Evolutionary conservation across 2,797 vertebrate genomes (phyloP), one percentile per base, ranked within the genome.

Genomic region (Delichon dasypus): DNA sequence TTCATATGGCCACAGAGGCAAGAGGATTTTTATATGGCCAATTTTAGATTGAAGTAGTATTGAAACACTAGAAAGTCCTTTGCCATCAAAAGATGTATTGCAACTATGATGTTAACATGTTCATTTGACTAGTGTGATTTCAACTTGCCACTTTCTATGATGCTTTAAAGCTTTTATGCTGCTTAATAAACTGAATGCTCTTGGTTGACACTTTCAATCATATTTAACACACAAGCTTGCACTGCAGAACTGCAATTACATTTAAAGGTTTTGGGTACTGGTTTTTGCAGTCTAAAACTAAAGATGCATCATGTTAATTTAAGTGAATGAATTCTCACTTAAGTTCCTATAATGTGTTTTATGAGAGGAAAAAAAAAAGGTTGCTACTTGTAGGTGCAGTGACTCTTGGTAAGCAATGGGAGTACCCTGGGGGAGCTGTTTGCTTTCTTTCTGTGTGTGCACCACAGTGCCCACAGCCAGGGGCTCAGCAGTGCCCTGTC

Each of bases 401-500:
- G 44, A 13, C 34, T 85, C 17, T 72, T 34, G 20, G 2, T 72
- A 74, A 50, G 26, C 65, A 27, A 7, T 70, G 10, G 16, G 58
- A 17, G 16, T 77, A 42, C 22, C 18, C 54, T 16, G 42, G 16
- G 23, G 5, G 3, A 76, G 29, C 27, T 29, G 10, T 16, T 92
- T 87, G 32, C 23, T 60, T 70, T 25, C n/a, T 26, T 68, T 53
- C 27, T 30, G 53, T 36, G 7, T 65, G 44, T 27, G 72, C 58
- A 47, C n/a, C 40, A 32, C 0, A 1, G 29, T 26, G n/a, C 55
- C 25, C 45, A 22, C 38, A 34, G 45, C 4, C 0, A 72, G 21
- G 45, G 45, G 18, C 45, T 84, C 45, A 60, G 73, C 45, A 60
- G 11, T 66, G 60, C 47, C 40, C 30, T 72, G 40, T 42, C 36